phyloP scores from a whole-genome alignment of 1,140 invertebrate genomes.

The Amphibalanus amphitrite region DNA sequence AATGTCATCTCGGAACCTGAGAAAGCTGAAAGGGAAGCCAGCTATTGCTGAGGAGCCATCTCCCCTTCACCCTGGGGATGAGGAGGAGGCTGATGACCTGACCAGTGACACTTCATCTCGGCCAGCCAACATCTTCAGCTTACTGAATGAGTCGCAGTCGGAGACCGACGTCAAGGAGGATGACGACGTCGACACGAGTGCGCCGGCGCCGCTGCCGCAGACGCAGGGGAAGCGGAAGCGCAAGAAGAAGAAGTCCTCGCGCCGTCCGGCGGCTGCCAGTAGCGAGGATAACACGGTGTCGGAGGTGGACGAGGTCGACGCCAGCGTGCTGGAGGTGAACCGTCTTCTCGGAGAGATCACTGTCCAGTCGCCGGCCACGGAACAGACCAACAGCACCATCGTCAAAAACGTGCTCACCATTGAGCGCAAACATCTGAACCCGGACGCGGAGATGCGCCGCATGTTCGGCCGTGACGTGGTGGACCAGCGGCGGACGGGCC shows the following conservation, averaged over 20 bases:
- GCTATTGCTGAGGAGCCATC: no score
- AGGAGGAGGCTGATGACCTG: no score
- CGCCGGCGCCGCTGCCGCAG: conserved; percentile 3
- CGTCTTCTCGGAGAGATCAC: conserved; percentile 41
- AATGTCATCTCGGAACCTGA: no score
- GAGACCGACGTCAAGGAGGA: neutral
- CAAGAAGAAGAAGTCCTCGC: conserved; percentile 22
- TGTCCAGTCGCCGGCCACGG: conserved; percentile 4
- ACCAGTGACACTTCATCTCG: no score
- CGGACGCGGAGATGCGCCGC: conserved; percentile 9
- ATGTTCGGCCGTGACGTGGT: conserved; percentile 11
- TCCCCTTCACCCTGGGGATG: no score
- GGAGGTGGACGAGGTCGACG: conserved; percentile 49
- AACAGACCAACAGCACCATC: conserved; percentile 6
- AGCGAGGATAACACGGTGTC: conserved; percentile 42
- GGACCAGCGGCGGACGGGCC: conserved; percentile 21
- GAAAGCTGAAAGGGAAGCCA: no score
- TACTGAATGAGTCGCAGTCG: no score
- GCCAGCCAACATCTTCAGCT: no score
- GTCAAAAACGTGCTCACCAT: conserved; percentile 8
- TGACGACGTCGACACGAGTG: neutral
- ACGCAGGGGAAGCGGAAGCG: conserved; percentile 12
- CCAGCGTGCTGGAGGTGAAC: conserved; percentile 50
- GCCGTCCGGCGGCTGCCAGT: conserved; percentile 29
- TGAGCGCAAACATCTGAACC: conserved; percentile 3